Evolutionary conservation across 2,113 vertebrate genomes (phyloP).

Genomic region (Propithecus coquereli): DNA sequence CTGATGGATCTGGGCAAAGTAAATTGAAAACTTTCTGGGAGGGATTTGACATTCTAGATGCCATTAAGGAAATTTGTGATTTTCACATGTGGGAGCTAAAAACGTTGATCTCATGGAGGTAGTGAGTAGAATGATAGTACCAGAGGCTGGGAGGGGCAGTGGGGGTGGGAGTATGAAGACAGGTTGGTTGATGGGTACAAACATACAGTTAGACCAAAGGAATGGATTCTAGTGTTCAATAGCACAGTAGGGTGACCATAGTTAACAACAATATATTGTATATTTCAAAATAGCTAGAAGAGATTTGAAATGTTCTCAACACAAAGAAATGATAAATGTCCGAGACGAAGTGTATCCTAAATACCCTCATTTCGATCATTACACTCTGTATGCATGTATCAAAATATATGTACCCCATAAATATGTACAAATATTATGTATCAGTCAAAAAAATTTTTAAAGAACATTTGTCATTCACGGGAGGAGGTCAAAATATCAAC

Average conservation of each 20-base stretch:
- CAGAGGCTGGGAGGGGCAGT: background rate
- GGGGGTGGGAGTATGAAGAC: background rate
- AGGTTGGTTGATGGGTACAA: background rate
- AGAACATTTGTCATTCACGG: background rate
- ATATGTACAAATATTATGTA: no score
- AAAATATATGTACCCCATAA: background rate
- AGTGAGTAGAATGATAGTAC: background rate
- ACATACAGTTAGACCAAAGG: background rate
- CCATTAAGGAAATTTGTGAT: background rate
- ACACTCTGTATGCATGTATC: background rate
- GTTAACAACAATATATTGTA: background rate
- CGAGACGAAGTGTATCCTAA: background rate
- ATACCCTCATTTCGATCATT: background rate
- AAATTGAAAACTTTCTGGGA: no score
- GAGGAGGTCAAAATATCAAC: background rate
- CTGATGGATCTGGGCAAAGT: no score
- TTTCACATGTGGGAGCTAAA: background rate
- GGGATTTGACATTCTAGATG: no score
- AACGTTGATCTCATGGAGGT: background rate
- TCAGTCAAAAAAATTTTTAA: background rate
- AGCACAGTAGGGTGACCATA: background rate
- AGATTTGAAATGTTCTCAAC: background rate
- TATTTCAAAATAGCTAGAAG: background rate
- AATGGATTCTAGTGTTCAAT: background rate
- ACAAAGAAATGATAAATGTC: background rate